Conservation (phyloP, 2,113 vertebrate genomes). For the Guaruba guarouba region DNA sequence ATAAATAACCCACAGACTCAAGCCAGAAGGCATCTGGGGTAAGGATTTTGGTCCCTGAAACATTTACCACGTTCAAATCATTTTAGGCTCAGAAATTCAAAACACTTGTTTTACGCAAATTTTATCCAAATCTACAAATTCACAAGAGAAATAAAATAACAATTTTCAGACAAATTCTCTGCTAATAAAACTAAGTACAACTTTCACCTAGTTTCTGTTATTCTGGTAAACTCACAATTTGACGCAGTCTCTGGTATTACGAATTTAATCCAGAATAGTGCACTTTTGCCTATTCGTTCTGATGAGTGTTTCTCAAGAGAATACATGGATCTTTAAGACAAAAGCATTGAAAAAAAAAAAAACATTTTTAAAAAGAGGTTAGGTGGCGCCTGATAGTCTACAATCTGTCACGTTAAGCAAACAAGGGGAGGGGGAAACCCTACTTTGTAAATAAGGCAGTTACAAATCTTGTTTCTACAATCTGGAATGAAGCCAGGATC, state of each 20-base stretch:
- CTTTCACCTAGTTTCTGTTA: neutral
- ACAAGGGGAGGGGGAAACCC: neutral
- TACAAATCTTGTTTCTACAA: conserved; percentile 20
- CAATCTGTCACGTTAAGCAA: conserved; percentile 4
- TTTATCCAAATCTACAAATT: neutral
- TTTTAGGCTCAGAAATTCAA: neutral
- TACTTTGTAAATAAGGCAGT: conserved; percentile 44
- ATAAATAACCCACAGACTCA: neutral
- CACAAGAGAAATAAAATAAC: fast-evolving
- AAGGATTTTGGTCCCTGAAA: neutral
- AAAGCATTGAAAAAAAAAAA: neutral
- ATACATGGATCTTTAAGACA: neutral
- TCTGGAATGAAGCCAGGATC: conserved; percentile 3
- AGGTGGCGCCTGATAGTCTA: neutral
- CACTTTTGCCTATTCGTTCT: neutral
- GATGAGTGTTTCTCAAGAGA: neutral
- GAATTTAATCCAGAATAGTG: neutral
- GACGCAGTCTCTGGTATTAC: neutral
- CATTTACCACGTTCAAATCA: neutral
- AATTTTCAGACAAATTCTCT: neutral
- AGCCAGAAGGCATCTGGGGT: neutral
- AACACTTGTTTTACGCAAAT: neutral
- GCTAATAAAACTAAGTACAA: neutral
- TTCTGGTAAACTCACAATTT: neutral
- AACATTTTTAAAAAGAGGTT: neutral